Base-by-base conservation (phyloP, 2,113 vertebrate genomes). In the Syngnathus scovelli region DNA sequence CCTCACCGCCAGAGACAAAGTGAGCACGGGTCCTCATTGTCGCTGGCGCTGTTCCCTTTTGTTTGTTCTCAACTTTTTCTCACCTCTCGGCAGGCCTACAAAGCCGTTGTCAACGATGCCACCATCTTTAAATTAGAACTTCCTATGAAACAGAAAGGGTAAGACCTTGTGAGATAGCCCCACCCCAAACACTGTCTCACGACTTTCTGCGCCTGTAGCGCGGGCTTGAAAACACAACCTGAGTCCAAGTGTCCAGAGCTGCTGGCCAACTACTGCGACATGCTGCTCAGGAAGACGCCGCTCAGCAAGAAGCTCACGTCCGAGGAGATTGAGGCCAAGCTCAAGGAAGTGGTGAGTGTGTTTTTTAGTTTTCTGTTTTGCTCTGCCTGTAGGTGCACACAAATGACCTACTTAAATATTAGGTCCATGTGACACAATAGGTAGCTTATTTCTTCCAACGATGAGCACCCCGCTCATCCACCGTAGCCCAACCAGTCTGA, bases 51-150 rank as follows among this genome's bases (percentile, higher is more conserved):
- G 27, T 33, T 33, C 27, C 27, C 27, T 33, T 59, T 19, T 12
- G n/a, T 43, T 19, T 39, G 0, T n/a, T 0, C 3, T 64, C 19
- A 38, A n/a, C 23, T 44, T 71, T 21, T 56, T 37, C 11, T 21
- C 64, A 41, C 15, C 23, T 68, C 7, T 77, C 67, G 55, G 1
- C 85, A 99, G 96, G 96, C 97, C 0, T 99, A 99, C 86, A 99
- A 99, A 90, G 96, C 97, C 64, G 97, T 99, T 71, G 97, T 99
- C 83, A 99, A 98, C 69, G 97, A 99, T 81, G 96, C 97, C 86
- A 98, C 96, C 8, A 98, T 99, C 91, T 99, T 99, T 92, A 99
- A 99, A 90, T 92, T 99, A 91, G 97, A 99, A 85, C 93, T 99
- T 72, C 96, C 97, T 62, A 78, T 96, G 92, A 99, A 99, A 85